Evolutionary conservation across 1,140 invertebrate genomes (phyloP), one percentile per base, ranked within the genome.

Genomic region (Tetramorium parvispinum): DNA sequence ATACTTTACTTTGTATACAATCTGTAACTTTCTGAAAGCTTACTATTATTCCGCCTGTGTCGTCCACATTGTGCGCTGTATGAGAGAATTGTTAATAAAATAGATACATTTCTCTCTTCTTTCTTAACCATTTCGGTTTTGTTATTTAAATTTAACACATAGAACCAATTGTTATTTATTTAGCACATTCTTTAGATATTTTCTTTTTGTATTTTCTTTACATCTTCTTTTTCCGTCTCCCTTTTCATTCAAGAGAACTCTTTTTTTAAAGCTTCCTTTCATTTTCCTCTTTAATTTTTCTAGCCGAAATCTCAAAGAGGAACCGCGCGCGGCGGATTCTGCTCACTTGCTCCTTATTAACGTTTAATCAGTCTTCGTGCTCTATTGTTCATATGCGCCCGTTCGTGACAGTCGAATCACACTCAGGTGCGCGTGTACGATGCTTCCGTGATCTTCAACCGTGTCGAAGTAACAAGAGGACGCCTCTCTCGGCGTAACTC

Each of bases 361-460:
- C 57, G 59, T 57, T 89, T 89, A 87, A 90, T 89, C 87, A 49
- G 37, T 66, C 51, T 77, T 87, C 55, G 82, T 53, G 66, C 66
- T 85, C 87, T 66, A 87, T 82, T 85, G 79, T 89, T 83, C 77
- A 63, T 81, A 49, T 43, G 73, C 63, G 40, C 13, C 32, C 21
- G n/a, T 87, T 87, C 65, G 46, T 87, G 71, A 87, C 37, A 27
- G 49, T 4, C 49, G 53, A 63, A 73, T 55, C 51, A 27, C 24
- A 4, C 3, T 32, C 32, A 7, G 3, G 5, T 10, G 46, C 32
- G 46, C 18, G 10, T 13, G 7, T 16, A 13, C n/a, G 71, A 49
- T 43, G 43, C 53, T 21, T 78, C 10, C 57, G 59, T 68, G 75
- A 78, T 86, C 85, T 81, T 53, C 43, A 73, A 32, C 65, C 6